Percentiles rank a stretch among this genome's conserved stretches.
Conservation (phyloP, 2,113 vertebrate genomes). For the Pomatorhinus ruficollis region DNA sequence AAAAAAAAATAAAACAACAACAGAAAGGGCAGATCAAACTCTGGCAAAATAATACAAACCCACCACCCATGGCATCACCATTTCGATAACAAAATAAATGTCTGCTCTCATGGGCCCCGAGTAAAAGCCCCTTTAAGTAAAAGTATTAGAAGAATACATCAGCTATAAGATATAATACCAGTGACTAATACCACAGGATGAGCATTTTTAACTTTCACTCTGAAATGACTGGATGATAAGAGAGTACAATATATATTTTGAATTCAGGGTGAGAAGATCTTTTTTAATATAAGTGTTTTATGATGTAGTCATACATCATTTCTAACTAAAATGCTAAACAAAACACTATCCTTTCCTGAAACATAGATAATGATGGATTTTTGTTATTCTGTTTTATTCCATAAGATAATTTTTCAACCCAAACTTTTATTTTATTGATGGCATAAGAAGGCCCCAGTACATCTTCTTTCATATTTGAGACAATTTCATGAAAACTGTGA, state of each 20-base stretch:
- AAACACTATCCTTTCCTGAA: constrained; percentile 57
- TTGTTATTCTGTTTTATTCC: constrained; percentile 63
- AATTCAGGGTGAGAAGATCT: constrained; percentile 74
- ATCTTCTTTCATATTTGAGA: constrained; percentile 64
- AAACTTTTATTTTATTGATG: constrained; percentile 74
- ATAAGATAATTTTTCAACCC: constrained; percentile 73
- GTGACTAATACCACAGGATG: constrained; percentile 67
- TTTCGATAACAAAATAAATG: constrained; percentile 72
- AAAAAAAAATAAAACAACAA: not conserved
- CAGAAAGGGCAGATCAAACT: not conserved
- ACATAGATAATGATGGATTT: constrained; percentile 75
- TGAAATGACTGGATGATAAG: constrained; percentile 79
- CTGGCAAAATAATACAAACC: not conserved
- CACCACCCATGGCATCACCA: not conserved
- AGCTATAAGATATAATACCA: constrained; percentile 72
- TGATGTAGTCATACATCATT: constrained; percentile 78
- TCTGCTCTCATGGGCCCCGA: constrained; percentile 28
- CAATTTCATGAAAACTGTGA: constrained; percentile 12
- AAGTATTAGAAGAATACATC: constrained; percentile 80
- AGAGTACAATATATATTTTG: constrained; percentile 76
- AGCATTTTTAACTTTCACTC: constrained; percentile 80
- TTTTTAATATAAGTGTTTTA: constrained; percentile 82
- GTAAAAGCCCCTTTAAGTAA: constrained; percentile 77
- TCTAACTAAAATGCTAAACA: constrained; percentile 79
- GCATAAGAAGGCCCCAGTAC: constrained; percentile 39